Evolutionary conservation across 2,888 invertebrate genomes (phyloP), one percentile per base, ranked within the genome.

Genomic region (Phymatocera aterrima): DNA sequence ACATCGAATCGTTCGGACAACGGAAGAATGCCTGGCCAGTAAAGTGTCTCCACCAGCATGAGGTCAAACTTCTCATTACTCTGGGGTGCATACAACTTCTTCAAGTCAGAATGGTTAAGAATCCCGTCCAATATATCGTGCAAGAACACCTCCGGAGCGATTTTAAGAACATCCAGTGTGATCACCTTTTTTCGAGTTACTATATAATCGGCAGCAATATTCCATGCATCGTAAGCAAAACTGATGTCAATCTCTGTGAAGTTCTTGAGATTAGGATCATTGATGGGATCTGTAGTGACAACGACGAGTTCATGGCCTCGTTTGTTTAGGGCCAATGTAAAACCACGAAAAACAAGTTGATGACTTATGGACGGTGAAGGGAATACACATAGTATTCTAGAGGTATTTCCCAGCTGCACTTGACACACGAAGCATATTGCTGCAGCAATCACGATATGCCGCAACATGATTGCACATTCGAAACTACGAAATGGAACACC

Each of bases 41-140:
- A 89, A 10, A 93, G 90, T n/a, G 91, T 91, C 86, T 94, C 94
- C 4, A 92, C 91, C 48, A 94, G 88, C 0, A 93, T 91, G 37
- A 93, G 84, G 86, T 94, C 94, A 82, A 93, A 94, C 77, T 91
- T 90, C 24, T 92, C 87, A 43, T 91, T 28, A 46, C 74, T 75
- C 3, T 15, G 1, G 3, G 75, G 48, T 40, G 37, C 64, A 3
- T 79, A 79, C 2, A 79, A 4, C 24, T 51, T 79, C 40, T 28
- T 48, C 3, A 79, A 2, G 2, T 12, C 37, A 12, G 65, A 28
- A n/a, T 37, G 21, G 10, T 21, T 28, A 1, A 54, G 28, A 1
- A 78, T 34, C 15, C 1, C 3, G 28, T 72, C 72, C 0, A 10
- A 10, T 24, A 43, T 0, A 4, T 65, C 21, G 18, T 2, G 3